Percentiles rank a stretch among this genome's conserved stretches.
These are phyloP conservation scores for Gymnoscelis rufifasciata DNA, from an alignment of 2,888 invertebrate genomes.

Conservation along the genomic window DNA sequence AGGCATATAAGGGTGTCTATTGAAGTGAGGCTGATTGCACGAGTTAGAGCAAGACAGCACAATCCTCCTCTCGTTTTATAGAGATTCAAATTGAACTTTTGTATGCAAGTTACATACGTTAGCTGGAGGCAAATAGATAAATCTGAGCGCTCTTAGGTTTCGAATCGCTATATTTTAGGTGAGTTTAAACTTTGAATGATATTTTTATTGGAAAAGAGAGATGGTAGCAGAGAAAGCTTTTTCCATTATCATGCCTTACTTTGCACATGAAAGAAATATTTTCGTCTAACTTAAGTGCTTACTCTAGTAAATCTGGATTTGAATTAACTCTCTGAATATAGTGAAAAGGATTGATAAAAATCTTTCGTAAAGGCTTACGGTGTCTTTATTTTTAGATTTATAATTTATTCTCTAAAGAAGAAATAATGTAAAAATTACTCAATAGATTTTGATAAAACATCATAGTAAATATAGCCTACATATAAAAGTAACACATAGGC, in stretches of 20 bases:
- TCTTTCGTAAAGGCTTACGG: too few relatives aligned
- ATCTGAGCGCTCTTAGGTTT: conserved; percentile 16
- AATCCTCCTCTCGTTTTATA: conserved; percentile 31
- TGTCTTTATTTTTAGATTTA: too few relatives aligned
- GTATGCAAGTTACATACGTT: conserved; percentile 26
- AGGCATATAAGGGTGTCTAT: too few relatives aligned
- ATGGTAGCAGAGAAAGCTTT: neutral
- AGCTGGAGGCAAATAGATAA: conserved; percentile 19
- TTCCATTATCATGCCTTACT: conserved; percentile 20
- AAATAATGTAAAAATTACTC: too few relatives aligned
- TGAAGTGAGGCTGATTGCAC: neutral
- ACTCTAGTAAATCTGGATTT: conserved; percentile 47
- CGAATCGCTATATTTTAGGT: conserved; percentile 18
- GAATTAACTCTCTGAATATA: conserved; percentile 37
- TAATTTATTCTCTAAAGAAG: too few relatives aligned
- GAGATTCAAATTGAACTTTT: conserved; percentile 25
- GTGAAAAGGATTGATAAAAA: neutral
- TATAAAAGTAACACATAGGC: too few relatives aligned
- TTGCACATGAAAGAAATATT: conserved; percentile 40
- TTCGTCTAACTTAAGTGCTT: conserved; percentile 30
- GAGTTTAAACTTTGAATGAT: conserved; percentile 13
- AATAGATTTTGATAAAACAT: too few relatives aligned
- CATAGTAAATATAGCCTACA: too few relatives aligned
- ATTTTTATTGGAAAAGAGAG: conserved; percentile 6
- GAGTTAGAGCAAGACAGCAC: conserved; percentile 32